These are phyloP conservation scores for Halocynthia roretzi DNA, from an alignment of 23 tunicate genomes.

Conservation along the genomic window DNA sequence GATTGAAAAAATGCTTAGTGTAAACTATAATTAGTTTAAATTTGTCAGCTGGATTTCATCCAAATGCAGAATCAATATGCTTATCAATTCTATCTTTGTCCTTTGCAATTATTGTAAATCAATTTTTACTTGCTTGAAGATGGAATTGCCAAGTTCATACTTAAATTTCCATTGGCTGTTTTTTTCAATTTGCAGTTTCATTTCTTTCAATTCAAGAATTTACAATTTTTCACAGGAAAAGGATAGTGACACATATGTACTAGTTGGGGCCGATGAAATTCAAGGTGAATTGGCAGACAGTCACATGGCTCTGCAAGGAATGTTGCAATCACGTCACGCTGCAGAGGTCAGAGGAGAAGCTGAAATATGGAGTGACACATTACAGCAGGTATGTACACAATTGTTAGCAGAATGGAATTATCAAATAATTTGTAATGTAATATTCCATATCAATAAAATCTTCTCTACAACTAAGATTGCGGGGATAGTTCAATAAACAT, in stretches of 20 bases:
- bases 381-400: slow-evolving; percentile 53
- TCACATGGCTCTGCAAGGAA: slow-evolving; percentile 75
- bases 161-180: neutral
- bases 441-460: too few relatives aligned
- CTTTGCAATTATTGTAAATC: neutral
- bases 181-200: neutral
- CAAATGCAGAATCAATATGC: too few relatives aligned
- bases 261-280: slow-evolving; percentile 60
- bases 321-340: slow-evolving; percentile 85
- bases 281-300: slow-evolving; percentile 64
- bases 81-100: too few relatives aligned
- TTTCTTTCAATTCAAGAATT: neutral
- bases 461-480: too few relatives aligned
- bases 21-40: too few relatives aligned
- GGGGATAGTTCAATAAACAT: too few relatives aligned
- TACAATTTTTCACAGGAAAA: slow-evolving; percentile 34
- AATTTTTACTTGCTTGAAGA: too few relatives aligned
- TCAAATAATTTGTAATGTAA: too few relatives aligned
- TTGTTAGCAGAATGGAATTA: neutral
- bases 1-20: too few relatives aligned
- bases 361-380: slow-evolving; percentile 86
- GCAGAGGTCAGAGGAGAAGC: slow-evolving; percentile 71
- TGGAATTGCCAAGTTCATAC: too few relatives aligned
- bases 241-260: slow-evolving; percentile 82
- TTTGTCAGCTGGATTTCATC: neutral